Conservation (phyloP, 2,113 vertebrate species). For the Daphoenositta chrysoptera region DNA sequence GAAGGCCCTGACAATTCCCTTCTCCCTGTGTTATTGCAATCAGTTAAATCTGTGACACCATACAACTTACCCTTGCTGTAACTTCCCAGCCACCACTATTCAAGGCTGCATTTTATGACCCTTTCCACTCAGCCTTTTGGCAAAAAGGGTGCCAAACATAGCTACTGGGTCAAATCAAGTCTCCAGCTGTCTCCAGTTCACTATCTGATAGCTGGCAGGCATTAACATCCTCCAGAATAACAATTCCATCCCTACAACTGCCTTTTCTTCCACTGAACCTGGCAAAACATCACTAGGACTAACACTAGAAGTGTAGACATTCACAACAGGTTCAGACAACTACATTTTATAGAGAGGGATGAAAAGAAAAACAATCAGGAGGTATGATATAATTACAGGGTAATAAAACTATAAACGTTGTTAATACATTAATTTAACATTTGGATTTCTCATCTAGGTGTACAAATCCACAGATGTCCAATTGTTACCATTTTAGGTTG, state of each 20-base stretch:
- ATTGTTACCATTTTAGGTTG: not conserved
- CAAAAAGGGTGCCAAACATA: not conserved
- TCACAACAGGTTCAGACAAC: conserved; percentile 70
- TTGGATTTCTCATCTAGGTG: conserved; percentile 30
- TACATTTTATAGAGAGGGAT: conserved; percentile 51
- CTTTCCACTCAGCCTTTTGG: not conserved
- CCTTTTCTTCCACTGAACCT: conserved; percentile 45
- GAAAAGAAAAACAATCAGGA: conserved; percentile 69
- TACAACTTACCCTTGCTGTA: not conserved
- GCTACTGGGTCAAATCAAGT: not conserved
- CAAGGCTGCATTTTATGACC: not conserved
- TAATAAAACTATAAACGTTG: conserved; percentile 73
- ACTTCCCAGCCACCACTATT: not conserved
- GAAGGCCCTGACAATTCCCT: not conserved
- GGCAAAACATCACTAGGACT: conserved; percentile 61
- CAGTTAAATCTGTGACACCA: not conserved
- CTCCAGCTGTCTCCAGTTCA: not conserved
- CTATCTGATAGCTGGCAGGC: not conserved
- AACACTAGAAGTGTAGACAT: conserved; percentile 39
- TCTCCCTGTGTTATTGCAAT: not conserved
- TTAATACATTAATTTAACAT: conserved; percentile 70
- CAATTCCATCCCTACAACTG: not conserved
- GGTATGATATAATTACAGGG: conserved; percentile 71
- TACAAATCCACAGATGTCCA: not conserved
- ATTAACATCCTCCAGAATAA: not conserved